phyloP scores from a whole-genome alignment of 2,113 vertebrate genomes.

The Spilogale gracilis region DNA sequence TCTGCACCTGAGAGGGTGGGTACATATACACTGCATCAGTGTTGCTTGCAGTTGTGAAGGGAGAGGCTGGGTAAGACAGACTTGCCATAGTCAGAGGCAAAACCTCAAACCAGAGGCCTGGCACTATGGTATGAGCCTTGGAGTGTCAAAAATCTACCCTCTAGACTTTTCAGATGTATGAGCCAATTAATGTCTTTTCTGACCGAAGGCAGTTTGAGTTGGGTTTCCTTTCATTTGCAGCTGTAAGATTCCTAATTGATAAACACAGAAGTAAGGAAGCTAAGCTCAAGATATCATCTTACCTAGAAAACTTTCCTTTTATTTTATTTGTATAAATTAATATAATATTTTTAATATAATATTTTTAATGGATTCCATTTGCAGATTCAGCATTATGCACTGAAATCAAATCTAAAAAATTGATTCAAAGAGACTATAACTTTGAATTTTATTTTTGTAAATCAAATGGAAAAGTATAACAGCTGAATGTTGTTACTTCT shows the following conservation, averaged over 20 bases:
- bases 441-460: constrained; percentile 3
- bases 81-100: not conserved
- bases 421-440: constrained; percentile 10
- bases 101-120: not conserved
- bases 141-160: not conserved
- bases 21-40: not conserved
- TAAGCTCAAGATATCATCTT: not conserved
- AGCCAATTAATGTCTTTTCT: not conserved
- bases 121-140: not conserved
- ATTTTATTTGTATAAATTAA: not conserved
- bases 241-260: not conserved
- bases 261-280: not conserved
- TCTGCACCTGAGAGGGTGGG: not conserved
- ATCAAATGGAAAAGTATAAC: not conserved
- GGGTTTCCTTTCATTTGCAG: not conserved
- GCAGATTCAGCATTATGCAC: not conserved
- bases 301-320: not conserved
- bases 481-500: not conserved
- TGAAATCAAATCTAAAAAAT: not conserved
- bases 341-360: not conserved
- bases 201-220: not conserved
- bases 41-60: not conserved
- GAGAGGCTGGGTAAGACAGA: not conserved
- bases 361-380: not conserved
- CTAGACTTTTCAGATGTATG: not conserved